Evolutionary conservation across 2,113 vertebrate genomes (phyloP).

Genomic region (Thinocorus orbignyianus): DNA sequence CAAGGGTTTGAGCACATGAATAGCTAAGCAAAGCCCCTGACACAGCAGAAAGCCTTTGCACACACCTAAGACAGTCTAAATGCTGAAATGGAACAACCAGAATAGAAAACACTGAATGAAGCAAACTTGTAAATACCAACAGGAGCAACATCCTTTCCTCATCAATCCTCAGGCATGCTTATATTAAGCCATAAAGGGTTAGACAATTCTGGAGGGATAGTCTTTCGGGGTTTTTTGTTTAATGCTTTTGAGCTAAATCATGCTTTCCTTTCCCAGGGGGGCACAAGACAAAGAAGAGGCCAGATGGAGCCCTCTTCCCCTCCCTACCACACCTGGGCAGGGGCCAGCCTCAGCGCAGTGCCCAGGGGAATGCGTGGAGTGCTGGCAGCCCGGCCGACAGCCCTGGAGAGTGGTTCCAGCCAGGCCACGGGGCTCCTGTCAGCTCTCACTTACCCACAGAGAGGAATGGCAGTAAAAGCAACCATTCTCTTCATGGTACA

Average conservation of each 20-base stretch:
- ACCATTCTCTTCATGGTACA: background rate
- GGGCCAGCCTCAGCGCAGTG: background rate
- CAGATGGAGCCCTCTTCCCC: slow-evolving; percentile 36
- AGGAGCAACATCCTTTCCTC: slow-evolving; percentile 36
- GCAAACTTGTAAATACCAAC: slow-evolving; percentile 41
- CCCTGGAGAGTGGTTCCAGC: background rate
- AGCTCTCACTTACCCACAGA: background rate
- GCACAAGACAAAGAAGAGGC: slow-evolving; percentile 35
- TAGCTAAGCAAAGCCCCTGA: slow-evolving; percentile 25
- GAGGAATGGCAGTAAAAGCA: background rate
- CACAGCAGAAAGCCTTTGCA: slow-evolving; percentile 15
- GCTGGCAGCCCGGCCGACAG: background rate
- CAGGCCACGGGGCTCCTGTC: background rate
- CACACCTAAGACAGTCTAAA: background rate
- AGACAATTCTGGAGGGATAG: background rate
- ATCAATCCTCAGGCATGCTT: slow-evolving; percentile 30
- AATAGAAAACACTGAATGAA: slow-evolving; percentile 37
- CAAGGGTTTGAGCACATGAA: slow-evolving; percentile 31
- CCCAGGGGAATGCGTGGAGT: background rate
- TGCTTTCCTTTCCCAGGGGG: slow-evolving; percentile 37
- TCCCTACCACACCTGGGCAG: slow-evolving; percentile 37
- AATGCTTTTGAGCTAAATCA: slow-evolving; percentile 26
- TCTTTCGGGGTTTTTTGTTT: background rate
- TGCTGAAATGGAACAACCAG: background rate
- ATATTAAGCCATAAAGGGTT: slow-evolving; percentile 16